Evolutionary conservation across 1,140 invertebrate genomes (phyloP).

Genomic region (Coptotermes formosanus): DNA sequence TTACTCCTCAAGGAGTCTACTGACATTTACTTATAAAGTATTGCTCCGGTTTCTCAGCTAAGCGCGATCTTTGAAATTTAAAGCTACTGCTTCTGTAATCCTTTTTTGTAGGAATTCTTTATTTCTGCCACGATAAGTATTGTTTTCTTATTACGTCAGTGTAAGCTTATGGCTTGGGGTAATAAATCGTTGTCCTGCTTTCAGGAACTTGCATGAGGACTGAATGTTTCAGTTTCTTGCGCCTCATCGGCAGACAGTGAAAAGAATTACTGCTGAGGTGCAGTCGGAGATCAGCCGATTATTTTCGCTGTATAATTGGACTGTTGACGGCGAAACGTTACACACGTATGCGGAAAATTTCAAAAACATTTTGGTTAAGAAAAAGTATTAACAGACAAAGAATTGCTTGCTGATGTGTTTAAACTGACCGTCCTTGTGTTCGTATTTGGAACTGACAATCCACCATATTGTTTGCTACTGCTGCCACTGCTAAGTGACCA

Average conservation of each 20-base stretch:
- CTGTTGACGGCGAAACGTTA: neutral
- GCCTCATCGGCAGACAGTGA: neutral
- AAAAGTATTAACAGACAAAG: neutral
- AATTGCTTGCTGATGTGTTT: neutral
- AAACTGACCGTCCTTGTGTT: neutral
- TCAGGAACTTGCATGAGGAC: neutral
- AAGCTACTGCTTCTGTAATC: neutral
- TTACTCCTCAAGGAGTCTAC: no score
- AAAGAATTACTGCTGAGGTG: neutral
- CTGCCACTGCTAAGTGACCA: neutral
- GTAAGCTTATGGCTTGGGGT: neutral
- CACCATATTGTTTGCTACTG: neutral
- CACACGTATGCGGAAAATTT: neutral
- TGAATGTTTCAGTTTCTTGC: neutral
- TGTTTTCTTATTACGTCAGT: neutral
- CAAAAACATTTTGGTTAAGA: neutral
- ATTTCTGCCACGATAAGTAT: neutral
- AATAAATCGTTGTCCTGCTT: neutral
- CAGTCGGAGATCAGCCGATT: neutral
- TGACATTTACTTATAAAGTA: neutral
- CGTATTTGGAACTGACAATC: neutral
- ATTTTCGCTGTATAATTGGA: neutral
- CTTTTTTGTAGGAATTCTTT: neutral
- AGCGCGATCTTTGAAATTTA: no score
- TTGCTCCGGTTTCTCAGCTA: neutral